These are phyloP conservation scores for Drosophila falleni DNA, from an alignment of 2,888 invertebrate genomes.

Conservation along the genomic window DNA sequence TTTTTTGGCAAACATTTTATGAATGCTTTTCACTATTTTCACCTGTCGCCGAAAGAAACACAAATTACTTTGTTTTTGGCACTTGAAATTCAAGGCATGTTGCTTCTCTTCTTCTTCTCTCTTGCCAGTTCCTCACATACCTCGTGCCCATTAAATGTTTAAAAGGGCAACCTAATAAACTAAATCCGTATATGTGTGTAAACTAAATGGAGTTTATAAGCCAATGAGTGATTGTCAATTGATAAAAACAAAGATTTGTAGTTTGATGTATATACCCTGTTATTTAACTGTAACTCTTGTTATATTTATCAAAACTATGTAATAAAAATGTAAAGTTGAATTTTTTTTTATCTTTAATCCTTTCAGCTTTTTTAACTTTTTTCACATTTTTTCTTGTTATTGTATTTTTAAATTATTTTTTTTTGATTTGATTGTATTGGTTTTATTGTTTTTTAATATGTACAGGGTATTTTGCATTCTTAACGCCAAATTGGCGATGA, in stretches of 20 bases:
- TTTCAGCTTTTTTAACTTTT: too few relatives aligned
- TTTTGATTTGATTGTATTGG: neutral
- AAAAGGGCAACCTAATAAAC: neutral
- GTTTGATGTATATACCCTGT: too few relatives aligned
- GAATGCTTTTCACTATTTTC: conserved; percentile 74
- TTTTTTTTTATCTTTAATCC: too few relatives aligned
- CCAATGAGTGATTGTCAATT: too few relatives aligned
- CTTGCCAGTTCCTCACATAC: neutral
- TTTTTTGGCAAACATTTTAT: conserved; percentile 33
- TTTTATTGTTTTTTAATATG: neutral
- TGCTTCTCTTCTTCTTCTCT: too few relatives aligned
- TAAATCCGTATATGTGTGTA: neutral
- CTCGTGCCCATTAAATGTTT: neutral
- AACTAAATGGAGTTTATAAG: too few relatives aligned
- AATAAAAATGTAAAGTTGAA: too few relatives aligned
- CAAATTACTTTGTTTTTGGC: conserved; percentile 26
- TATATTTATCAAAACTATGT: too few relatives aligned
- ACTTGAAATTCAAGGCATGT: conserved; percentile 41
- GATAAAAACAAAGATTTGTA: too few relatives aligned
- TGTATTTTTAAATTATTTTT: too few relatives aligned
- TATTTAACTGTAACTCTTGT: too few relatives aligned
- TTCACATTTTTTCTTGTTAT: too few relatives aligned
- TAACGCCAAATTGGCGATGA: neutral
- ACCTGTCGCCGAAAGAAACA: conserved; percentile 41
- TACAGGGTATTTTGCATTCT: neutral